Evolutionary conservation across 2,113 vertebrate species (phyloP).

Genomic region (Syngnathus scovelli): DNA sequence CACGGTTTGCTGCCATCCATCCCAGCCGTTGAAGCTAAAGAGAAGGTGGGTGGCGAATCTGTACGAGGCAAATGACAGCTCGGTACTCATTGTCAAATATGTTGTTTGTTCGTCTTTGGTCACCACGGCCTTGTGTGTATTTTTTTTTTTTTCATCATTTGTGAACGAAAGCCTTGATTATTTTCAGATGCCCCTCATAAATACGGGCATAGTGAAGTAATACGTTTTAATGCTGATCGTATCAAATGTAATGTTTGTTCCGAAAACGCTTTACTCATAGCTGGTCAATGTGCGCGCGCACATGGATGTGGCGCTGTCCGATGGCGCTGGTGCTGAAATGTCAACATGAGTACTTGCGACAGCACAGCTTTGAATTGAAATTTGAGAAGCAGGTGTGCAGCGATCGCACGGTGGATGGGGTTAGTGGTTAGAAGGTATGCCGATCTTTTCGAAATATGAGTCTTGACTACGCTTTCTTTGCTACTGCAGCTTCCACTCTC

Average conservation of each 20-base stretch:
- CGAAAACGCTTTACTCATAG: slow-evolving; percentile 49
- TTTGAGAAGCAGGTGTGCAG: background rate
- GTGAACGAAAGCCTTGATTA: background rate
- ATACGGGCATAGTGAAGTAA: background rate
- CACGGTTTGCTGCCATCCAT: slow-evolving; percentile 50
- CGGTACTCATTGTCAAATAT: background rate
- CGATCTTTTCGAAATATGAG: too few species aligned
- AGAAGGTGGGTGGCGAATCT: slow-evolving; percentile 61
- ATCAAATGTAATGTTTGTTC: background rate
- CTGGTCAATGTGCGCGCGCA: slow-evolving; percentile 20
- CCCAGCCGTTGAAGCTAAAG: slow-evolving; percentile 66
- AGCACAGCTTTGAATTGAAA: background rate
- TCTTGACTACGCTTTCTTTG: background rate
- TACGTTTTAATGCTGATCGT: background rate
- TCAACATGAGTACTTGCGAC: slow-evolving; percentile 1
- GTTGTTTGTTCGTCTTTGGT: background rate
- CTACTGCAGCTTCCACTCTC: background rate
- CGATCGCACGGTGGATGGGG: background rate
- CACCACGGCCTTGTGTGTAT: slow-evolving; percentile 11
- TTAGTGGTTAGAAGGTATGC: background rate
- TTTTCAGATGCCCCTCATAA: background rate
- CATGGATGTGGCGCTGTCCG: slow-evolving; percentile 65
- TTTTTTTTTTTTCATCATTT: background rate
- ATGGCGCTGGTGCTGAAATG: slow-evolving; percentile 65
- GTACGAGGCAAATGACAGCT: background rate